These are phyloP conservation scores for Stichodactyla helianthus DNA, from an alignment of 64 coral and sea anemone species.

Conservation along the genomic window DNA sequence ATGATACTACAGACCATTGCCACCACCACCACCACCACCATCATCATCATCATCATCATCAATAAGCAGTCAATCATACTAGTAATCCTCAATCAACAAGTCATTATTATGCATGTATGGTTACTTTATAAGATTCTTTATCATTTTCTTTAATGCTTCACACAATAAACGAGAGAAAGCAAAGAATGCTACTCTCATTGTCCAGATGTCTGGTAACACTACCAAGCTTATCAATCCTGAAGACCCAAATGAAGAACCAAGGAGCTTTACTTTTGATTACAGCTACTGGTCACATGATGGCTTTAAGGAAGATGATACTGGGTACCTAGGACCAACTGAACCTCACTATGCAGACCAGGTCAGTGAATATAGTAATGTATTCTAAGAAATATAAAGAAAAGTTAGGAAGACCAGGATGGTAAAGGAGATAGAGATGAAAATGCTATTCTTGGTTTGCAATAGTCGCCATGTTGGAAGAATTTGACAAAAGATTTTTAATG, in stretches of 20 bases:
- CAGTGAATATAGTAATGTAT: no score
- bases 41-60: background rate
- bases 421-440: no score
- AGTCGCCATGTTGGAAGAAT: no score
- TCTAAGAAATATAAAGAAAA: no score
- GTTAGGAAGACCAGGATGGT: no score
- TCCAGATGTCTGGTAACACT: slow-evolving; percentile 69
- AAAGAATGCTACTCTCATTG: slow-evolving; percentile 77
- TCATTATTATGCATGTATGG: no score
- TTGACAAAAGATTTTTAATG: no score
- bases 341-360: slow-evolving; percentile 96
- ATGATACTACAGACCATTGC: background rate
- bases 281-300: slow-evolving; percentile 99
- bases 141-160: slow-evolving; percentile 62
- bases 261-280: slow-evolving; percentile 92
- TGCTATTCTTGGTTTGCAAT: no score
- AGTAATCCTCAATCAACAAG: no score
- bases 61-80: background rate
- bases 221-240: slow-evolving; percentile 77
- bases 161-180: slow-evolving; percentile 97
- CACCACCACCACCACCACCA: no score
- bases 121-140: background rate
- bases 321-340: slow-evolving; percentile 49
- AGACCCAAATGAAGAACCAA: slow-evolving; percentile 73
- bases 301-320: slow-evolving; percentile 63